Evolutionary conservation across 2,113 vertebrate species (phyloP).

Genomic region (Rhipidura dahli): DNA sequence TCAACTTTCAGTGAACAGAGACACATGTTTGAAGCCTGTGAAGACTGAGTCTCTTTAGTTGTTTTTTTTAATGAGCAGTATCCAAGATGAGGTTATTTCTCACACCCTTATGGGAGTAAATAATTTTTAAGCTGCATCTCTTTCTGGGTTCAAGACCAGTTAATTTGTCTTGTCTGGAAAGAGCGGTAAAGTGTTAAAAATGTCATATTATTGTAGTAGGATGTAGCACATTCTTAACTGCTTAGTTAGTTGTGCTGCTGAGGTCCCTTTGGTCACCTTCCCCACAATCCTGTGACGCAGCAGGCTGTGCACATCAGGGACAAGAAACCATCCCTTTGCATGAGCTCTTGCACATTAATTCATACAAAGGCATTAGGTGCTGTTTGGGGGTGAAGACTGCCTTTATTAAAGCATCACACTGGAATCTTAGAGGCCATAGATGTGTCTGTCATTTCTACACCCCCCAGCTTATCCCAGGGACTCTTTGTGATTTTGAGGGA

Average conservation of each 20-base stretch:
- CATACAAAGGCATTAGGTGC: rapidly evolving
- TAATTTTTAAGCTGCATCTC: background rate
- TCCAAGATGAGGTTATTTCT: background rate
- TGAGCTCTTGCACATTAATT: background rate
- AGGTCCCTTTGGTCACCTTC: background rate
- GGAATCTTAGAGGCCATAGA: background rate
- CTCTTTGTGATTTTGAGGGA: background rate
- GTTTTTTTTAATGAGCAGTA: background rate
- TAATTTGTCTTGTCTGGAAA: background rate
- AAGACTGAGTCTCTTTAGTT: background rate
- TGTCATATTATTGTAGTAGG: background rate
- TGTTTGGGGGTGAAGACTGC: background rate
- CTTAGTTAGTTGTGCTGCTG: background rate
- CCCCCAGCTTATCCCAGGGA: background rate
- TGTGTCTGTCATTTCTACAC: background rate
- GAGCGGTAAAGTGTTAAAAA: background rate
- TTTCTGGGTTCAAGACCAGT: background rate
- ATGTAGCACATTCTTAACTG: background rate
- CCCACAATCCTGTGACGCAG: background rate
- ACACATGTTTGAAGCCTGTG: background rate
- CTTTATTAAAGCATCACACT: background rate
- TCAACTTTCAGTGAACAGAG: background rate
- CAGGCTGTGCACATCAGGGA: background rate
- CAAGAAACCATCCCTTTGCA: background rate
- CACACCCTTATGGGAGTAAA: background rate